phyloP scores from a whole-genome alignment of 2,113 vertebrate genomes.

The Zosterops pallidus region DNA sequence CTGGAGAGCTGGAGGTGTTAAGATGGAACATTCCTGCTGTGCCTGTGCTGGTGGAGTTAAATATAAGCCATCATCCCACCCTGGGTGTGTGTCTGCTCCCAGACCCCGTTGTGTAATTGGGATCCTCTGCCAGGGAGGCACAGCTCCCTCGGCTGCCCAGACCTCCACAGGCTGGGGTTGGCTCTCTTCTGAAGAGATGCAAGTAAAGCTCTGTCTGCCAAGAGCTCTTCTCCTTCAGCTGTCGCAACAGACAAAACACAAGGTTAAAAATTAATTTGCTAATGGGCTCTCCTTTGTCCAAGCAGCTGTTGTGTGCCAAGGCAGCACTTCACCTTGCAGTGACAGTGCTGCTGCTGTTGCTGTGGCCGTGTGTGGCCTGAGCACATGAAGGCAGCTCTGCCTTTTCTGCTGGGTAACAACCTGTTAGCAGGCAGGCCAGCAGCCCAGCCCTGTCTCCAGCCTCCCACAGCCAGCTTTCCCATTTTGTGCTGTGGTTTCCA shows the following conservation, averaged over 20 bases:
- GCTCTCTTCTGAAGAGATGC: not conserved
- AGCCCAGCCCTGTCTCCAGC: not conserved
- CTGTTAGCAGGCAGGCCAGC: not conserved
- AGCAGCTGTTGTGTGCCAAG: not conserved
- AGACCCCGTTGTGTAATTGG: not conserved
- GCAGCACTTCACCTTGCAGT: not conserved
- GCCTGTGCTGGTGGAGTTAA: not conserved
- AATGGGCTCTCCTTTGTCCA: not conserved
- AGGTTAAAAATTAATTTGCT: constrained; percentile 46
- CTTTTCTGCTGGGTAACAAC: not conserved
- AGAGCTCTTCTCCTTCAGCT: not conserved
- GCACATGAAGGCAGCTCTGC: not conserved
- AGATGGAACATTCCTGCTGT: not conserved
- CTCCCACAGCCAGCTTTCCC: not conserved
- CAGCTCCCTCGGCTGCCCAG: not conserved
- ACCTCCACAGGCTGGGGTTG: not conserved
- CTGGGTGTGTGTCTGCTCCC: not conserved
- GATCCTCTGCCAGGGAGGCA: not conserved
- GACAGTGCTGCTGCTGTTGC: not conserved
- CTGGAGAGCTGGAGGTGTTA: not conserved
- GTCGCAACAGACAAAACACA: not conserved
- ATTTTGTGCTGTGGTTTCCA: not conserved
- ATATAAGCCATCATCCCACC: not conserved
- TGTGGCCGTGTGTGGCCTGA: not conserved
- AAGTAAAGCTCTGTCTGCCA: not conserved